Conservation (phyloP, 1,140 invertebrate species). For the Zaprionus vittiger region DNA sequence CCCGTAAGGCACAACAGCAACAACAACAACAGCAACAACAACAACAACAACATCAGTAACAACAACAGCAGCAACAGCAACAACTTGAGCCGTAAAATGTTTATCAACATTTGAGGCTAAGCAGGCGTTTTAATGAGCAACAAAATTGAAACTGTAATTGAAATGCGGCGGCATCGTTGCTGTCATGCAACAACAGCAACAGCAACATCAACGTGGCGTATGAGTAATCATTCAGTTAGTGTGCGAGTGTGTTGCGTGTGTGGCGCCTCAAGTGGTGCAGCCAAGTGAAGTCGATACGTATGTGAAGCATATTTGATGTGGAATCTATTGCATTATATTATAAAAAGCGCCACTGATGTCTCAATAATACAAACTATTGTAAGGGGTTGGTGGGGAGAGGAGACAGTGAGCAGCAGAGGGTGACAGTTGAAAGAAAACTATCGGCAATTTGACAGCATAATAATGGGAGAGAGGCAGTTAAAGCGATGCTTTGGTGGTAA, state of each 20-base stretch:
- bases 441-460: not conserved
- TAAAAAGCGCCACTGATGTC: conserved; percentile 22
- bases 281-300: conserved; percentile 17
- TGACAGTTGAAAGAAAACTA: not conserved
- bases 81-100: conserved; percentile 56
- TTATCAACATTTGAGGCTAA: conserved; percentile 67
- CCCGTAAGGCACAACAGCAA: conserved; percentile 3
- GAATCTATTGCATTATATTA: conserved; percentile 36
- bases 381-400: not conserved
- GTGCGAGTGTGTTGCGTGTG: conserved; percentile 4
- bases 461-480: not conserved
- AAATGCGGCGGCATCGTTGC: conserved; percentile 49
- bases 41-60: conserved; percentile 7
- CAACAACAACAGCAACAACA: not conserved
- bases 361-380: conserved; percentile 23
- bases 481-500: not conserved
- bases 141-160: conserved; percentile 77
- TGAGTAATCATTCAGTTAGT: conserved; percentile 33
- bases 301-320: conserved; percentile 17
- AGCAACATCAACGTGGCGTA: conserved; percentile 31
- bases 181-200: conserved; percentile 18
- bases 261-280: conserved; percentile 30
- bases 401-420: not conserved
- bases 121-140: conserved; percentile 71
- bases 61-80: conserved; percentile 19